Conservation (phyloP, 2,888 invertebrate genomes). For the Furcula furcula region DNA sequence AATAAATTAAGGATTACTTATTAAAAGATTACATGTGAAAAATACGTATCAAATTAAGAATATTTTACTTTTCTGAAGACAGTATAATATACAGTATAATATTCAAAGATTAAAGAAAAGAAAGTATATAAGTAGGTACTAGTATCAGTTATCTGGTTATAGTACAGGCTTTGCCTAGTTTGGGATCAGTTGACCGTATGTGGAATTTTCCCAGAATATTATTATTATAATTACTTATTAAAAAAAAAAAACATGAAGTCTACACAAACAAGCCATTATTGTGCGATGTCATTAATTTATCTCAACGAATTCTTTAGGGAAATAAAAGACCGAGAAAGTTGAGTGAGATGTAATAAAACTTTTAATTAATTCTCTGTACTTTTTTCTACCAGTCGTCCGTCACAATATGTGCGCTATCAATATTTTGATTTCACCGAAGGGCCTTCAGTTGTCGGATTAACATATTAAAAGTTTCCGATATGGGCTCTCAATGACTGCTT, state of each 20-base stretch:
- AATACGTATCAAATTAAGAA: too few relatives aligned
- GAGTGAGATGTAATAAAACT: slow-evolving; percentile 37
- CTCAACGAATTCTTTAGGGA: slow-evolving; percentile 18
- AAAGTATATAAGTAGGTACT: too few relatives aligned
- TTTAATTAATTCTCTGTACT: slow-evolving; percentile 41
- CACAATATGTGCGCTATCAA: slow-evolving; percentile 31
- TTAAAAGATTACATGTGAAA: too few relatives aligned
- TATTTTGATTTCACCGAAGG: slow-evolving; percentile 19
- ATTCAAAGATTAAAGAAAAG: too few relatives aligned
- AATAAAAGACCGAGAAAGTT: slow-evolving; percentile 33
- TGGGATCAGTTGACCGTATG: too few relatives aligned
- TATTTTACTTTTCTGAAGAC: too few relatives aligned
- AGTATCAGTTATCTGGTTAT: too few relatives aligned
- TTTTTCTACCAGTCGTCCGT: slow-evolving; percentile 32
- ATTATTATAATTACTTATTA: background rate
- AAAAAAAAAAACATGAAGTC: too few relatives aligned
- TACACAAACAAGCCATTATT: too few relatives aligned
- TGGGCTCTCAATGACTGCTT: slow-evolving; percentile 18
- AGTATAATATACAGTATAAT: too few relatives aligned
- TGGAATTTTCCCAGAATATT: background rate
- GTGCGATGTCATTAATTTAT: background rate
- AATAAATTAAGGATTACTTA: too few relatives aligned
- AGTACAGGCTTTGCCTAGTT: too few relatives aligned
- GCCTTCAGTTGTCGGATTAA: slow-evolving; percentile 23
- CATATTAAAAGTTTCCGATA: slow-evolving; percentile 30